A percentile compares a stretch with the other conserved stretches of the same genome.
Evolutionary conservation across 1,140 invertebrate genomes (phyloP).

Genomic region (Drosophila sechellia): DNA sequence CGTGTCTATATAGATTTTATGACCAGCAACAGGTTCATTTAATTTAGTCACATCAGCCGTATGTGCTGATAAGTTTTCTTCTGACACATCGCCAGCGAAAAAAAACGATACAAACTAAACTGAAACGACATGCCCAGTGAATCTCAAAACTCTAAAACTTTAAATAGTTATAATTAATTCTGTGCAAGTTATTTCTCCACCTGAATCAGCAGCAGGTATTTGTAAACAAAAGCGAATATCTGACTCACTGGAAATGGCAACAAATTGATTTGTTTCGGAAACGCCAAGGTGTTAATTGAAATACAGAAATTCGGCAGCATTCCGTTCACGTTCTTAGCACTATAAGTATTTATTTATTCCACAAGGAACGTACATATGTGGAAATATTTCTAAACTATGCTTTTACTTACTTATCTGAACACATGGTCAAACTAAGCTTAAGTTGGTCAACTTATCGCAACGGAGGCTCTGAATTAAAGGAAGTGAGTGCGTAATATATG

Average conservation of each 20-base stretch:
- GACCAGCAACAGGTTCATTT: conserved; percentile 67
- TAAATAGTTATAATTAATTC: conserved; percentile 7
- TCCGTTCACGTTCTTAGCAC: conserved; percentile 23
- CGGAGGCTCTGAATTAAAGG: conserved; percentile 33
- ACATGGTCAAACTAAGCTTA: conserved; percentile 22
- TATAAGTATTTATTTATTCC: conserved; percentile 29
- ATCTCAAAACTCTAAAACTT: conserved; percentile 24
- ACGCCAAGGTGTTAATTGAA: conserved; percentile 57
- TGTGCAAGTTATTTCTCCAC: conserved; percentile 10
- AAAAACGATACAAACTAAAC: conserved; percentile 3
- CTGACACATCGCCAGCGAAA: conserved; percentile 52
- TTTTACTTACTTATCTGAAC: conserved; percentile 44
- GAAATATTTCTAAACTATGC: conserved; percentile 16
- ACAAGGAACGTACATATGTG: neutral
- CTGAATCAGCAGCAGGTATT: conserved; percentile 31
- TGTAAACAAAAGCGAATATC: conserved; percentile 18
- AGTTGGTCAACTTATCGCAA: conserved; percentile 63
- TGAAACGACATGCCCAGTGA: conserved; percentile 37
- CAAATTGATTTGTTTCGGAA: conserved; percentile 50
- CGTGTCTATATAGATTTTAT: conserved; percentile 39
- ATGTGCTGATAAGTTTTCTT: conserved; percentile 63
- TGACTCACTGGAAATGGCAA: conserved; percentile 57
- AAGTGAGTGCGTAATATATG: conserved; percentile 34
- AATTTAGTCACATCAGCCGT: conserved; percentile 64
- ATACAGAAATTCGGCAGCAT: conserved; percentile 21